These are phyloP conservation scores for Venustaconcha ellipsiformis DNA, from an alignment of 1,140 invertebrate genomes.

Conservation along the genomic window DNA sequence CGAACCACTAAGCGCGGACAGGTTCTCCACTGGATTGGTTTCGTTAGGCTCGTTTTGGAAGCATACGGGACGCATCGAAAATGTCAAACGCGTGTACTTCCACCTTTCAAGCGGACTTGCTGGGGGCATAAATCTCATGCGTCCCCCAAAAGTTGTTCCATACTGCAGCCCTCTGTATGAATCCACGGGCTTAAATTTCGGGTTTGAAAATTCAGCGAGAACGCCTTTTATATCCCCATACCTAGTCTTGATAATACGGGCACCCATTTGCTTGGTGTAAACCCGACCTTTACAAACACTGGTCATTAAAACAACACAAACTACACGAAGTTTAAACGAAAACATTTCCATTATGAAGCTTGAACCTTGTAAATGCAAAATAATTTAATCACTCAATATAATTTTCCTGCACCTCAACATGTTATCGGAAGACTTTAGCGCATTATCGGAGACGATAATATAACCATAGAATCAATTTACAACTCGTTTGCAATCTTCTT, in stretches of 20 bases:
- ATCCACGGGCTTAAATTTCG: constrained; percentile 88
- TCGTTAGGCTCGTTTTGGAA: constrained; percentile 86
- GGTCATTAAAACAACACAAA: too few species aligned
- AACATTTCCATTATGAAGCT: too few species aligned
- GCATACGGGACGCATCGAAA: constrained; percentile 82
- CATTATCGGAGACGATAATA: too few species aligned
- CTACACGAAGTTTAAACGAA: too few species aligned
- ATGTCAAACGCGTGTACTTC: constrained; percentile 85
- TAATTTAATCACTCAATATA: too few species aligned
- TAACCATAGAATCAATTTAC: too few species aligned
- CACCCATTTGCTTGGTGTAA: too few species aligned
- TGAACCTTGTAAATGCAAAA: too few species aligned
- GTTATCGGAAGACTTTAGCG: too few species aligned
- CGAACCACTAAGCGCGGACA: constrained; percentile 88
- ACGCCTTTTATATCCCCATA: constrained; percentile 91
- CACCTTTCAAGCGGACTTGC: constrained; percentile 85
- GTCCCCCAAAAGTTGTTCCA: constrained; percentile 90
- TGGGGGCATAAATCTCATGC: constrained; percentile 94
- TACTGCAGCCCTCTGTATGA: constrained; percentile 96
- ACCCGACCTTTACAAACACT: too few species aligned
- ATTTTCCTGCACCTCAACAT: too few species aligned
- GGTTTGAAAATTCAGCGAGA: constrained; percentile 84
- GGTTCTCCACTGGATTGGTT: constrained; percentile 70
- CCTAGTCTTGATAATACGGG: constrained; percentile 69
- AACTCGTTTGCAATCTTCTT: too few species aligned